Percentiles rank a stretch among this genome's conserved stretches.
Conservation (phyloP, 2,888 invertebrate species). For the Autographa pulchrina region DNA sequence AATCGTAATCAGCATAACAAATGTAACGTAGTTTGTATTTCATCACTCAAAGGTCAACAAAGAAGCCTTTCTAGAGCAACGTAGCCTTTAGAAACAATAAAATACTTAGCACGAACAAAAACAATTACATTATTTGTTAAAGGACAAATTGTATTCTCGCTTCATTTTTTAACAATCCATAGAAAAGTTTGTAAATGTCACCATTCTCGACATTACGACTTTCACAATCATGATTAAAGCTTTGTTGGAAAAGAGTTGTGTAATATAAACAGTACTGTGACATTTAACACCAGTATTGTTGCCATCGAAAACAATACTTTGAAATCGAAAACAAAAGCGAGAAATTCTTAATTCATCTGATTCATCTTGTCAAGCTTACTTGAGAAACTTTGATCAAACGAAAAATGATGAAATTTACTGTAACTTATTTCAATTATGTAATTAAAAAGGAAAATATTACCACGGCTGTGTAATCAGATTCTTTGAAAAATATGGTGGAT, state of each 20-base stretch:
- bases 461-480: slow-evolving; percentile 34
- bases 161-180: slow-evolving; percentile 18
- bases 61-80: neutral
- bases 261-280: slow-evolving; percentile 44
- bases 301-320: slow-evolving; percentile 23
- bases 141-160: slow-evolving; percentile 2
- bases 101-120: slow-evolving; percentile 2
- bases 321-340: slow-evolving; percentile 26
- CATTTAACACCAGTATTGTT: slow-evolving; percentile 32
- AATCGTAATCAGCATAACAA: neutral
- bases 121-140: neutral
- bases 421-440: slow-evolving; percentile 41
- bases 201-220: slow-evolving; percentile 10
- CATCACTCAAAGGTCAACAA: neutral
- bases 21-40: neutral
- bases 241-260: slow-evolving; percentile 36
- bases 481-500: slow-evolving; percentile 29
- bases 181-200: slow-evolving; percentile 23
- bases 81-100: neutral
- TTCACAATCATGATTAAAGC: slow-evolving; percentile 32
- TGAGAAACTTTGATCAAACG: slow-evolving; percentile 26
- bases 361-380: slow-evolving; percentile 21
- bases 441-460: slow-evolving; percentile 40
- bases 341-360: slow-evolving; percentile 13
- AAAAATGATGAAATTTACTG: slow-evolving; percentile 45